Base-by-base conservation (phyloP, 2,113 vertebrate species). In the Sinocyclocheilus rhinocerous region DNA sequence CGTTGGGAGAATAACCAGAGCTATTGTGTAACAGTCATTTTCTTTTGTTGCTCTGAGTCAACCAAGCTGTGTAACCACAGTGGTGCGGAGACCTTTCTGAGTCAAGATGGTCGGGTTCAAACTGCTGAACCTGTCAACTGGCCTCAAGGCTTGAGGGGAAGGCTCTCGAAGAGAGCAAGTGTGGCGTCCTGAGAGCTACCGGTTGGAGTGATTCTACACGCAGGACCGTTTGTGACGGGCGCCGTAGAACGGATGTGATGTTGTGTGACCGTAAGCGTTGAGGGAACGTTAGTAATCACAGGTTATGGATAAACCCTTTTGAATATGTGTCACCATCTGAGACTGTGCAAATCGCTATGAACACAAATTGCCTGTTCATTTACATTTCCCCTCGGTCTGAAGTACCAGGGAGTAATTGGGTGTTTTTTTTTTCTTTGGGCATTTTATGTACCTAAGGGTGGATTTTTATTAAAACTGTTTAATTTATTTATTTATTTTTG, bases 1-100 rank as follows among this genome's bases (percentile, higher is more conserved):
- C 76, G 85, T 81, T 55, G 13, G 84, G 69, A 90, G 85, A 91
- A 91, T 87, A 86, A 90, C 90, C 90, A 76, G 42, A 82, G 72
- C 45, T 82, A 65, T 86, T 91, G 86, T 85, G 90, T 89, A 33
- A 10, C 72, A 91, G 61, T 87, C 78, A 75, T 75, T 83, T 48
- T 75, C 81, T 82, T 33, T 84, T 79, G 33, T 29, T 59, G 82
- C 87, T 67, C 78, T 63, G 57, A 39, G 75, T 82, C 36, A 75
- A 87, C 63, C 78, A 26, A 85, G 84, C 22, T 69, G 50, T 16
- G 24, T 61, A 76, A 65, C 78, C 12, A 26, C 42, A 86, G 50
- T 8, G 52, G 42, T 50, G 55, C 29, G 15, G 7, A 29, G 52
- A 72, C 67, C 33, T 45, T 39, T 73, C 18, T 0, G 3, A 80